A percentile compares a stretch with the other conserved stretches of the same genome.
These are phyloP conservation scores for Apis florea DNA, from an alignment of 1,140 invertebrate species.

Conservation along the genomic window DNA sequence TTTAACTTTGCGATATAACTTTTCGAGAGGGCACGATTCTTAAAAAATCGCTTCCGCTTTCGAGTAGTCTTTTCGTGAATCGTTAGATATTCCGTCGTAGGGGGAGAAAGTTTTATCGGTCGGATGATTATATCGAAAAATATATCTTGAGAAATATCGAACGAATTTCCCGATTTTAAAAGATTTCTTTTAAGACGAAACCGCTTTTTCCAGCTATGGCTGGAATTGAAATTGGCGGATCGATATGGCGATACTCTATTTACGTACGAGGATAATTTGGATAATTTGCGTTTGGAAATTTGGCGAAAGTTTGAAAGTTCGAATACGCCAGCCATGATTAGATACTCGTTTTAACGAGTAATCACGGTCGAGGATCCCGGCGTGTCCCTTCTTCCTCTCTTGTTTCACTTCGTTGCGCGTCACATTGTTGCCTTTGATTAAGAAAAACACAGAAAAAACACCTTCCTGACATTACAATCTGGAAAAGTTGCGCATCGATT, in stretches of 20 bases:
- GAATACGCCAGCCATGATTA: background rate
- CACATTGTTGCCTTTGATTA: conserved; percentile 22
- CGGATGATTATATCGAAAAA: too few relatives aligned
- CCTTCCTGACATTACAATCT: background rate
- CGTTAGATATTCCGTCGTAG: too few relatives aligned
- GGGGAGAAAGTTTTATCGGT: too few relatives aligned
- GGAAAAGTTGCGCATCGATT: background rate
- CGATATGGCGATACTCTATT: background rate
- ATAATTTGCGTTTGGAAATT: too few relatives aligned
- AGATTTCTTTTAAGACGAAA: too few relatives aligned
- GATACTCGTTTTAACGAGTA: conserved; percentile 13
- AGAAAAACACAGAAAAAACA: background rate
- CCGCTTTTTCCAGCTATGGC: background rate
- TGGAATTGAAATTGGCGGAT: background rate
- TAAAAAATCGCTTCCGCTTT: too few relatives aligned
- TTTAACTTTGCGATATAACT: too few relatives aligned
- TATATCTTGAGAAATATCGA: too few relatives aligned
- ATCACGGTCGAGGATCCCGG: background rate
- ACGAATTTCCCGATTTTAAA: too few relatives aligned
- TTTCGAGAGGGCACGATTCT: too few relatives aligned
- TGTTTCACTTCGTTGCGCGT: background rate
- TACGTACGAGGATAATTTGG: background rate
- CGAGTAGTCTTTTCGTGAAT: too few relatives aligned
- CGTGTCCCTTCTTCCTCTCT: background rate
- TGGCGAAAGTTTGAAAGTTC: conserved; percentile 8